Conservation (phyloP, 2,888 invertebrate genomes). For the Melitaea athalia region DNA sequence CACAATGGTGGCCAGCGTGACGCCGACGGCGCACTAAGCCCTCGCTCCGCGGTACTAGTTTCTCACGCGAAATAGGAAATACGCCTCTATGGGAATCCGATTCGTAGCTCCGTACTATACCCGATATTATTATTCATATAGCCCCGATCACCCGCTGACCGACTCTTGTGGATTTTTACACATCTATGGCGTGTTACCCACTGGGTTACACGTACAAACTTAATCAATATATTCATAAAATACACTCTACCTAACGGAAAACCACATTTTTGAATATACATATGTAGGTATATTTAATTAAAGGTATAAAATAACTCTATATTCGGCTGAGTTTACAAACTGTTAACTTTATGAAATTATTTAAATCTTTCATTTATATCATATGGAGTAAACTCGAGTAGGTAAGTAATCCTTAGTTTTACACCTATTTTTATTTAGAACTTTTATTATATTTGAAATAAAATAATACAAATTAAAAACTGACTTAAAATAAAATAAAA, state of each 20-base stretch:
- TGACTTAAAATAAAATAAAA: too few species aligned
- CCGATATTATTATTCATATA: slow-evolving; percentile 34
- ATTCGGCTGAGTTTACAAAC: neutral
- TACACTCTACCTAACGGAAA: slow-evolving; percentile 7
- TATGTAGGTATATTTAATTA: neutral
- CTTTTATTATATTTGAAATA: neutral
- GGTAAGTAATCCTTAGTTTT: too few species aligned
- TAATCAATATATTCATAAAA: slow-evolving; percentile 16
- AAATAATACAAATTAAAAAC: too few species aligned
- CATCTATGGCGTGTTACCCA: slow-evolving; percentile 29
- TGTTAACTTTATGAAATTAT: neutral
- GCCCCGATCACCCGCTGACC: slow-evolving; percentile 33
- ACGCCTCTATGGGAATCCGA: slow-evolving; percentile 50
- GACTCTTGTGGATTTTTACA: slow-evolving; percentile 33
- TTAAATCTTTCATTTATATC: neutral
- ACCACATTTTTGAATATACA: neutral
- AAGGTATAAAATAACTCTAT: neutral
- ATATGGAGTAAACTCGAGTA: neutral
- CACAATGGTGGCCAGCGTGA: slow-evolving; percentile 70
- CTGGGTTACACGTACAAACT: slow-evolving; percentile 31
- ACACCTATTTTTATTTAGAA: neutral
- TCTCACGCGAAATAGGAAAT: slow-evolving; percentile 72
- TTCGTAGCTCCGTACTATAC: slow-evolving; percentile 29
- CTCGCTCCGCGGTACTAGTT: slow-evolving; percentile 47
- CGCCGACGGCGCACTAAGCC: slow-evolving; percentile 51